Conservation (phyloP, 2,888 invertebrate species). For the Polydrusus pterygomalis region DNA sequence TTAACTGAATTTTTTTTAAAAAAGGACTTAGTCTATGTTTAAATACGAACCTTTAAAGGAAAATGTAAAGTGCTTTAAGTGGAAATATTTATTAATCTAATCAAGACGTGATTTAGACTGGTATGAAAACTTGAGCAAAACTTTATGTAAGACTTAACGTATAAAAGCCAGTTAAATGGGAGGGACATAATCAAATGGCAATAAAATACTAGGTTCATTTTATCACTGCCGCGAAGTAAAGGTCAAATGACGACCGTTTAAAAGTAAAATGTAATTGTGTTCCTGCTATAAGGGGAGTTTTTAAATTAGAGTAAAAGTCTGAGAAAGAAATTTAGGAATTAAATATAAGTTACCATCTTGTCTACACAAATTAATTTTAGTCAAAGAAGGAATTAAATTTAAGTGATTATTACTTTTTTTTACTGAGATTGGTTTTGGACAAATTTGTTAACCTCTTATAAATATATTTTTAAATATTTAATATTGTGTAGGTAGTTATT, state of each 20-base stretch:
- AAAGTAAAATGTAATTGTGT: slow-evolving; percentile 38
- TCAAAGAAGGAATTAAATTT: too few species aligned
- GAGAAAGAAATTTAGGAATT: not conserved
- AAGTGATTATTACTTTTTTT: too few species aligned
- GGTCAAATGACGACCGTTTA: slow-evolving; percentile 33
- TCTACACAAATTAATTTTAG: too few species aligned
- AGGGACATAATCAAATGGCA: slow-evolving; percentile 33
- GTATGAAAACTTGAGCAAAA: not conserved
- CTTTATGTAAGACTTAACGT: not conserved
- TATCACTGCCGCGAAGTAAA: slow-evolving; percentile 26
- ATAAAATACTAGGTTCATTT: slow-evolving; percentile 35
- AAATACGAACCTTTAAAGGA: too few species aligned
- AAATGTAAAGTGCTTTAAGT: not conserved
- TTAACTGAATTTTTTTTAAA: too few species aligned
- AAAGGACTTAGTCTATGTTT: too few species aligned
- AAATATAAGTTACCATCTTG: too few species aligned
- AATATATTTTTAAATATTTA: too few species aligned
- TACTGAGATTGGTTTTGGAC: too few species aligned
- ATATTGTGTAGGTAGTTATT: too few species aligned
- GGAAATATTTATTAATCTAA: not conserved
- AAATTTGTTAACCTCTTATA: too few species aligned
- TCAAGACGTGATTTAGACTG: not conserved
- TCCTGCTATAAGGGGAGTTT: slow-evolving; percentile 15
- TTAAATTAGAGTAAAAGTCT: slow-evolving; percentile 36
- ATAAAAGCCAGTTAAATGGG: slow-evolving; percentile 33